These are phyloP conservation scores for Leucoraja ocellata DNA, from an alignment of 2,797 vertebrate genomes.

Conservation along the genomic window DNA sequence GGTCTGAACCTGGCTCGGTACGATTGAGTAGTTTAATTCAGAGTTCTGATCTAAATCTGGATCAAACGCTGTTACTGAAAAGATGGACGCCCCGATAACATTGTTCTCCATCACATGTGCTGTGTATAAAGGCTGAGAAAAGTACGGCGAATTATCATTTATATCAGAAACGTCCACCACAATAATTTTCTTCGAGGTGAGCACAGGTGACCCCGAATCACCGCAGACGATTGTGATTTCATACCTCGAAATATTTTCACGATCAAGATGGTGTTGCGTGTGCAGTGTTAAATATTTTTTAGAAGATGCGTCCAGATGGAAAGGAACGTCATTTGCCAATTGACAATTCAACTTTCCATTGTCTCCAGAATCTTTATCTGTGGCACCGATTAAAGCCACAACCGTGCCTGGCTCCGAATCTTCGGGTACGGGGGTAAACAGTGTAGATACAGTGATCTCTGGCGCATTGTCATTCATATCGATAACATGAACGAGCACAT, in stretches of 20 bases:
- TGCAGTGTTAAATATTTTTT: constrained; percentile 49
- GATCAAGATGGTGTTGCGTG: constrained; percentile 45
- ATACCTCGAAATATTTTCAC: constrained; percentile 47
- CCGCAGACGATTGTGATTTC: constrained; percentile 48
- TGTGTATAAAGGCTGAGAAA: neutral
- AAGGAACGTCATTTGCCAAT: constrained; percentile 41
- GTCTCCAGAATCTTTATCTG: constrained; percentile 40
- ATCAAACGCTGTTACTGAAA: neutral
- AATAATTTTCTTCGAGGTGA: neutral
- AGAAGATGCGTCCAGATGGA: constrained; percentile 48
- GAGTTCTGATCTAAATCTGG: constrained; percentile 51
- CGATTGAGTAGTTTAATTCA: constrained; percentile 49
- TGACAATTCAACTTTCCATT: neutral
- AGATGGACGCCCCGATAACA: neutral
- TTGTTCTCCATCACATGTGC: neutral
- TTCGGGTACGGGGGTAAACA: constrained; percentile 45
- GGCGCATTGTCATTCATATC: constrained; percentile 63
- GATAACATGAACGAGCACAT: constrained; percentile 50
- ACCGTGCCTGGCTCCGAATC: constrained; percentile 44
- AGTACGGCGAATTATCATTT: neutral
- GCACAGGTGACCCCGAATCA: constrained; percentile 45
- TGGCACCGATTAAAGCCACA: constrained; percentile 48
- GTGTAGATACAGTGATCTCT: constrained; percentile 44
- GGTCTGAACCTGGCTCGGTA: constrained; percentile 47
- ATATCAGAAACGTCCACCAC: neutral